Evolutionary conservation across 2,888 invertebrate species (phyloP).

Genomic region (Sinopyrophorus schimmeli): DNA sequence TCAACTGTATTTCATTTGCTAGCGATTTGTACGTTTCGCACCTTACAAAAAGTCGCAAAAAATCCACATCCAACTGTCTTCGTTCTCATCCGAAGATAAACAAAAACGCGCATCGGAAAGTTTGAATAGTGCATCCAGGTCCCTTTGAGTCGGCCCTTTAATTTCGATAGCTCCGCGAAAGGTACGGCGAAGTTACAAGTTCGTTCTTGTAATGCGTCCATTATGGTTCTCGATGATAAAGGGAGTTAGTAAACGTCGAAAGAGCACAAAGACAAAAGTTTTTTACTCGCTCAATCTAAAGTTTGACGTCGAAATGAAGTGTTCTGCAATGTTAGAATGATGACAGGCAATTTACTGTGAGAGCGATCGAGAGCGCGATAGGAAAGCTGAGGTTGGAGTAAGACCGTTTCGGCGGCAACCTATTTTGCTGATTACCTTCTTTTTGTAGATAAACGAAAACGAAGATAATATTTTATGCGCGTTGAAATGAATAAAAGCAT

Average conservation of each 20-base stretch:
- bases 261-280: slow-evolving; percentile 42
- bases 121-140: no score
- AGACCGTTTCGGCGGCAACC: slow-evolving; percentile 37
- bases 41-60: no score
- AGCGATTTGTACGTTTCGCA: no score
- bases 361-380: slow-evolving; percentile 36
- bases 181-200: slow-evolving; percentile 43
- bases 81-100: no score
- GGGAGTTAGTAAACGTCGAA: slow-evolving; percentile 42
- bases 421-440: slow-evolving; percentile 47
- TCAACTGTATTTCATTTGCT: no score
- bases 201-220: slow-evolving; percentile 42
- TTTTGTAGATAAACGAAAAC: slow-evolving; percentile 41
- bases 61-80: no score
- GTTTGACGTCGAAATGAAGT: slow-evolving; percentile 49
- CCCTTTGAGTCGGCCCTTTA: slow-evolving; percentile 17
- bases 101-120: no score
- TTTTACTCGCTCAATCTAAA: slow-evolving; percentile 46
- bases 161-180: slow-evolving; percentile 30
- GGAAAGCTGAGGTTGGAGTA: slow-evolving; percentile 29
- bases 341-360: slow-evolving; percentile 46
- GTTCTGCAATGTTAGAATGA: slow-evolving; percentile 47
- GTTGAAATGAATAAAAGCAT: slow-evolving; percentile 36
- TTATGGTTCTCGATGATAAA: slow-evolving; percentile 43
- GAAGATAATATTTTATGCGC: slow-evolving; percentile 33